Percentiles rank a stretch among this genome's conserved stretches.
Evolutionary conservation across 2,797 vertebrate species (phyloP).

Genomic region (Danio aesculapii): DNA sequence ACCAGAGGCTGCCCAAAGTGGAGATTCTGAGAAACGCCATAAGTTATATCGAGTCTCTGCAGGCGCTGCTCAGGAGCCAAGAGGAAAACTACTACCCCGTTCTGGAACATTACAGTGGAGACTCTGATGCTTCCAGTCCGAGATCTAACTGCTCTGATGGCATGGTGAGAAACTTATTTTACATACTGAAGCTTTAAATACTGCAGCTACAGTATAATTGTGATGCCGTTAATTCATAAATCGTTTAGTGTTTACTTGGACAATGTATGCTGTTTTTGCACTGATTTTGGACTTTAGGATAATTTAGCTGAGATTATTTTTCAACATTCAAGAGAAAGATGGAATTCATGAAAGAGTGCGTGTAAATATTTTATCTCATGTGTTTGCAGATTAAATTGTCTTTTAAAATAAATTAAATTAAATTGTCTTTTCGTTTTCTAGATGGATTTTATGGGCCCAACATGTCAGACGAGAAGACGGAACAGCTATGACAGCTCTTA

Average conservation of each 20-base stretch:
- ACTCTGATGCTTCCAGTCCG: constrained; percentile 96
- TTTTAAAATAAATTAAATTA: not conserved
- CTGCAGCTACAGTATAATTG: no score
- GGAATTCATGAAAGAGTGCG: not conserved
- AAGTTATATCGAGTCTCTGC: constrained; percentile 96
- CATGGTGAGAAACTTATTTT: constrained; percentile 85
- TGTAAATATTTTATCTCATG: constrained; percentile 49
- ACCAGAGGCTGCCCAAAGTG: constrained; percentile 96
- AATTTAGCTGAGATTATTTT: not conserved
- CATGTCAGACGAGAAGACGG: constrained; percentile 79
- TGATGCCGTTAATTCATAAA: no score
- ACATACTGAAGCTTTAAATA: no score
- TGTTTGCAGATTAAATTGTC: constrained; percentile 38
- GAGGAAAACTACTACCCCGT: constrained; percentile 88
- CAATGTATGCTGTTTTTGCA: not conserved
- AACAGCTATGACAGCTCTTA: constrained; percentile 84
- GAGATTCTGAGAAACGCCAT: constrained; percentile 98
- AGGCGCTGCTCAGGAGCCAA: constrained; percentile 89
- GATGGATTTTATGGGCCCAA: constrained; percentile 89
- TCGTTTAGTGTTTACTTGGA: no score
- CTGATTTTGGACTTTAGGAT: no score
- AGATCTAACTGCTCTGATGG: constrained; percentile 97
- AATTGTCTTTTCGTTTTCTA: constrained; percentile 67
- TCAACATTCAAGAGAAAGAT: not conserved
- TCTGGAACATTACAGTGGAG: constrained; percentile 93